Conservation (phyloP, 2,888 invertebrate genomes). For the Amblyjoppa proteus region DNA sequence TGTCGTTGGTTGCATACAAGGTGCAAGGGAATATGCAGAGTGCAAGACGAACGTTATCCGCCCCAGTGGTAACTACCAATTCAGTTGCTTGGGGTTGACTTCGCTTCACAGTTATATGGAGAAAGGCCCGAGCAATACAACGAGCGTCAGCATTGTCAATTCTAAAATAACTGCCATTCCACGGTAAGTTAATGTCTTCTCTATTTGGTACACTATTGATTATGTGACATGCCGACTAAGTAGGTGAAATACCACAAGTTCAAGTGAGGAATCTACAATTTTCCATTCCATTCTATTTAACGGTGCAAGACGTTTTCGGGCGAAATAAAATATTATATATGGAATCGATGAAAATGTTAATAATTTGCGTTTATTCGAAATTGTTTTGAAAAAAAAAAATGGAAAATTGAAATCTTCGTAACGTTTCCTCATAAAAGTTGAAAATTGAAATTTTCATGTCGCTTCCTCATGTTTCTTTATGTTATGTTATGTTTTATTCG, state of each 20-base stretch:
- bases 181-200: constrained; percentile 68
- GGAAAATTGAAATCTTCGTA: too few relatives aligned
- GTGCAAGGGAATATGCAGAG: neutral
- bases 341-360: too few relatives aligned
- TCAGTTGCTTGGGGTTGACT: constrained; percentile 66
- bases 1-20: neutral
- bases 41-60: constrained; percentile 21
- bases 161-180: constrained; percentile 68
- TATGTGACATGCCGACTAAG: neutral
- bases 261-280: too few relatives aligned
- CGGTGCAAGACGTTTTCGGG: too few relatives aligned
- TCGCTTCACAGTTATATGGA: constrained; percentile 62
- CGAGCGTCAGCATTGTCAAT: constrained; percentile 67
- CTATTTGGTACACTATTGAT: neutral
- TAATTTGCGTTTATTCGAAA: too few relatives aligned
- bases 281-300: too few relatives aligned
- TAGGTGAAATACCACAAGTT: neutral
- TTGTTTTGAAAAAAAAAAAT: too few relatives aligned
- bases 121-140: constrained; percentile 60
- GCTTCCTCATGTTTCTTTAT: too few relatives aligned
- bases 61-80: constrained; percentile 18
- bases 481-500: too few relatives aligned
- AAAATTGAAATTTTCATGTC: too few relatives aligned
- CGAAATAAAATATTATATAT: too few relatives aligned
- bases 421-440: too few relatives aligned